phyloP scores from a whole-genome alignment of 2,797 vertebrate species.

The Rhinichthys osculus region DNA sequence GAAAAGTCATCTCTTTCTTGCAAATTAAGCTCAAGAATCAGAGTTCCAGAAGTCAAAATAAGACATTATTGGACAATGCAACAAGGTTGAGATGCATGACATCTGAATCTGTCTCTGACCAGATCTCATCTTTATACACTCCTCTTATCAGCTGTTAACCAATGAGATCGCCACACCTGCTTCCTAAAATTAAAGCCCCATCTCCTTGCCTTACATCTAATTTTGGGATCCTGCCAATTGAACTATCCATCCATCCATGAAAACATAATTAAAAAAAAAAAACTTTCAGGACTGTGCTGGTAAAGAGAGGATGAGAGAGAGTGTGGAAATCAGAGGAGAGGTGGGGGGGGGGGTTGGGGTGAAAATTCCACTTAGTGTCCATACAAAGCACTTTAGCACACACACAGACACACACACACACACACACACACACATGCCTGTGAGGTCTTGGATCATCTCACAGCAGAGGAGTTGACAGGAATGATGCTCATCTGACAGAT shows the following conservation, averaged over 20 bases:
- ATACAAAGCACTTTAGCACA: conserved; percentile 24
- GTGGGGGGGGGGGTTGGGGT: background rate
- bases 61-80: no score
- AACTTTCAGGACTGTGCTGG: background rate
- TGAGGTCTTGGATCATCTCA: conserved; percentile 4
- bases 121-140: no score
- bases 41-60: no score
- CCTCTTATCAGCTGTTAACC: no score
- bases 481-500: conserved; percentile 22
- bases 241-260: background rate
- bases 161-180: no score
- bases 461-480: conserved; percentile 9
- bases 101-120: no score
- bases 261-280: background rate
- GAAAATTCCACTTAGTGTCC: conserved; percentile 32
- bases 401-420: background rate
- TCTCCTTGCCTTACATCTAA: no score
- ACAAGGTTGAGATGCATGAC: no score
- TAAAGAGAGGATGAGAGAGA: conserved; percentile 1
- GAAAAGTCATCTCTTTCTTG: no score
- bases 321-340: conserved; percentile 1
- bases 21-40: no score
- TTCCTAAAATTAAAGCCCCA: no score
- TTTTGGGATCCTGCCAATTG: no score
- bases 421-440: background rate